Evolutionary conservation across 1,140 invertebrate species (phyloP), one percentile per base, ranked within the genome.

Genomic region (Zaprionus kolodkinae): DNA sequence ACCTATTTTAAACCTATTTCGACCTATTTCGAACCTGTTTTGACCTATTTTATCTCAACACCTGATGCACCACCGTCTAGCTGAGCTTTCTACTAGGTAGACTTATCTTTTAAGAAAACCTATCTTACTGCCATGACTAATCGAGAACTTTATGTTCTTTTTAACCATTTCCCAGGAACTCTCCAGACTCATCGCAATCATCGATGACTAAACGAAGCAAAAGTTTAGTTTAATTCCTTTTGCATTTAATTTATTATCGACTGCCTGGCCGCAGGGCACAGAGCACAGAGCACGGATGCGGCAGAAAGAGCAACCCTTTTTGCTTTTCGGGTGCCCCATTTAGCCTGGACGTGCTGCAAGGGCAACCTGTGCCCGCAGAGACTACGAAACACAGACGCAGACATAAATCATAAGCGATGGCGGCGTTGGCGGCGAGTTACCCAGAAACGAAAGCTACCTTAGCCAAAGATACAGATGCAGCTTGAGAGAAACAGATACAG

Each of bases 141-240:
- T 67, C 40, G n/a, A 12, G 6, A 71, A 40, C 45, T n/a, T n/a
- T 52, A 56, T 56, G 9, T 43, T 43, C n/a, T 33, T 55, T 45
- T 76, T 59, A 43, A 35, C 21, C 60, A 36, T 52, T 85, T 86
- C 76, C 74, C 79, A 82, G 76, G 64, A 86, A 86, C 75, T 76
- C 60, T 40, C 62, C 65, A 68, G 63, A 78, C 57, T 71, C 62
- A 45, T 65, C 66, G 55, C 80, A 88, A 84, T 88, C 85, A 89
- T 84, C 67, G 85, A 88, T 88, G 84, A 88, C 84, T 88, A 89
- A 88, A 84, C 77, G 70, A 60, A 54, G 66, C 54, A 50, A 70
- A 71, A 74, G 73, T 88, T 89, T 89, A 84, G 85, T 84, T 89
- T 84, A 88, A 89, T 88, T 89, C 79, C 81, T 80, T 71, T 84